Conservation (phyloP, 2,113 vertebrate species). For the Albula goreensis region DNA sequence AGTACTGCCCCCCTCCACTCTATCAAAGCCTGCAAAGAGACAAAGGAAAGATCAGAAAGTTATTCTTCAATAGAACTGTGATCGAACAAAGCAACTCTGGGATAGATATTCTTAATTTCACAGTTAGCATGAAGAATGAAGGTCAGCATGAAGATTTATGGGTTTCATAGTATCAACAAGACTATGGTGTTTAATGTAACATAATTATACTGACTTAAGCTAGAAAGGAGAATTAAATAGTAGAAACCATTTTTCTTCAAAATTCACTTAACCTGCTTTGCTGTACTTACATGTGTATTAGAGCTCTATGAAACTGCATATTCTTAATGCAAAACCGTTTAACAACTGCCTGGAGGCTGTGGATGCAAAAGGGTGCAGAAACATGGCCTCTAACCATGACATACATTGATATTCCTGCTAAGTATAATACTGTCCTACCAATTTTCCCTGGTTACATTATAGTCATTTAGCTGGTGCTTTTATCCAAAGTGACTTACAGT, state of each 20-base stretch:
- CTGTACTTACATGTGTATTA: background rate
- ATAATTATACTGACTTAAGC: background rate
- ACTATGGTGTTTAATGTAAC: background rate
- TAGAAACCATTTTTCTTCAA: background rate
- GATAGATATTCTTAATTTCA: background rate
- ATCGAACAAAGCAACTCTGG: background rate
- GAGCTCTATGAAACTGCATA: no score
- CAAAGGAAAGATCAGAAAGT: background rate
- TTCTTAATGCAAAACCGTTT: background rate
- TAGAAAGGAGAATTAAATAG: background rate
- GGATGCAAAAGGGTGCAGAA: background rate
- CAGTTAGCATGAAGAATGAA: background rate
- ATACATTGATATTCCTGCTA: no score
- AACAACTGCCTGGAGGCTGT: background rate
- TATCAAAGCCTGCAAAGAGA: background rate
- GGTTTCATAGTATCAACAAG: background rate
- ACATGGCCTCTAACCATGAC: no score
- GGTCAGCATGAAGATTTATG: background rate
- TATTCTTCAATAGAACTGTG: background rate
- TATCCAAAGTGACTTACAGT: no score
- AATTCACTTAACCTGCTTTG: background rate
- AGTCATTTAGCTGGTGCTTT: no score
- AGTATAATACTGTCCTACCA: no score
- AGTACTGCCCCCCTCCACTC: background rate
- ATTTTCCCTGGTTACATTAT: no score